These are phyloP conservation scores for Chondrilla cf. caribensis DNA, from an alignment of 37 sponge, comb jelly and placozoan genomes.

Conservation along the genomic window DNA sequence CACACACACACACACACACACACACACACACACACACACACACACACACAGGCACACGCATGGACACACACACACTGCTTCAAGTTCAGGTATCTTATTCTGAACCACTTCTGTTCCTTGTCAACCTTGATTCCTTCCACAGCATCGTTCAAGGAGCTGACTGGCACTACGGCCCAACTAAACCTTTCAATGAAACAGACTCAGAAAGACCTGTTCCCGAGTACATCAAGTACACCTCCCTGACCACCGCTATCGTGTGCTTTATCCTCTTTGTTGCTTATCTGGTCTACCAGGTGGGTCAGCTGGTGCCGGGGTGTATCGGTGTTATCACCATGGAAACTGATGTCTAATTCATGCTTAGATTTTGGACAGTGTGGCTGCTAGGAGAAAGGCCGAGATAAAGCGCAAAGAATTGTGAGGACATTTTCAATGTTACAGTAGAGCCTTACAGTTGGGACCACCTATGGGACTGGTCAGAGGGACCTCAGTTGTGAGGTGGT, in stretches of 20 bases:
- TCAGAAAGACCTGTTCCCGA: constrained; percentile 10
- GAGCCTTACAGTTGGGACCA: too few relatives aligned
- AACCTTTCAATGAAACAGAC: background rate
- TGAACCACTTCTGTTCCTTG: background rate
- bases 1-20: too few relatives aligned
- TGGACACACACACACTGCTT: too few relatives aligned
- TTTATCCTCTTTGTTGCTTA: constrained; percentile 62
- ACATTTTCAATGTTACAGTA: too few relatives aligned
- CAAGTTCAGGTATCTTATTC: too few relatives aligned
- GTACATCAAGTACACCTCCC: constrained; percentile 63
- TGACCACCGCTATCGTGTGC: constrained; percentile 54
- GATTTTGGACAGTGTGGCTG: constrained; percentile 49
- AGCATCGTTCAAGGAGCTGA: constrained; percentile 91
- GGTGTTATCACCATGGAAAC: background rate
- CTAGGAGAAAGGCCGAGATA: constrained; percentile 37
- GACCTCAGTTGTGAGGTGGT: too few relatives aligned
- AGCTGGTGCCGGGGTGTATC: too few relatives aligned
- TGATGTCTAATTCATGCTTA: background rate
- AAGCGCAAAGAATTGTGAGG: constrained; percentile 57
- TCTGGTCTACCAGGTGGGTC: constrained; percentile 55
- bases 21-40: too few relatives aligned
- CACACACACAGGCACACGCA: too few relatives aligned
- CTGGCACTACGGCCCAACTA: constrained; percentile 79
- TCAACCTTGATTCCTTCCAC: too few relatives aligned
- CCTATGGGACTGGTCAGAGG: too few relatives aligned